These are phyloP conservation scores for Lagopus muta DNA, from an alignment of 2,113 vertebrate genomes.

Conservation along the genomic window DNA sequence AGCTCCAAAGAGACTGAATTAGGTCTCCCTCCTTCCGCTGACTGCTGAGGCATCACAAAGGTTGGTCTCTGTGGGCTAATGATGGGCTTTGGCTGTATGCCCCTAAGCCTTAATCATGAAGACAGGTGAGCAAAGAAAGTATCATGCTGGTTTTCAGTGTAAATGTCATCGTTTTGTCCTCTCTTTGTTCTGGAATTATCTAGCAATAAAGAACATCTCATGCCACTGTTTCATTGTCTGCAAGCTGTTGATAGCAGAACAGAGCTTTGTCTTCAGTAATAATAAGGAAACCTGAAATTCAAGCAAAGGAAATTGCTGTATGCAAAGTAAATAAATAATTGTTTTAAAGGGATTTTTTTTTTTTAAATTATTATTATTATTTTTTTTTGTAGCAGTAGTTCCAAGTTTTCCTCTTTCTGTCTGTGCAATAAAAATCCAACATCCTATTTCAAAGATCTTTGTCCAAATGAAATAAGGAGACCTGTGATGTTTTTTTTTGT, in stretches of 20 bases:
- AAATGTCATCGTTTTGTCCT: fast-evolving
- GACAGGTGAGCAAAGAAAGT: not conserved
- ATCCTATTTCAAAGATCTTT: not conserved
- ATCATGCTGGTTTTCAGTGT: not conserved
- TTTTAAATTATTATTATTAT: too few species aligned
- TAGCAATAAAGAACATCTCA: not conserved
- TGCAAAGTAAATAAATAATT: not conserved
- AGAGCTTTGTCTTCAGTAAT: not conserved
- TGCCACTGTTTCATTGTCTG: not conserved
- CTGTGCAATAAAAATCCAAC: not conserved
- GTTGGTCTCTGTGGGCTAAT: not conserved
- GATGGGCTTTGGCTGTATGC: not conserved
- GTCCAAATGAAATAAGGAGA: not conserved
- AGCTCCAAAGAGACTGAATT: not conserved
- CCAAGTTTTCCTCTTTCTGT: not conserved
- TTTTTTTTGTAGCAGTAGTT: not conserved
- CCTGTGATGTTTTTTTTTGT: not conserved
- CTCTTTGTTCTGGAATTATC: not conserved
- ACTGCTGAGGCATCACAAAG: not conserved
- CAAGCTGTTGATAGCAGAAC: not conserved
- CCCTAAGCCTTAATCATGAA: not conserved
- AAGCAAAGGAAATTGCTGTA: not conserved
- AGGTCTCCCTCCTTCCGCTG: not conserved
- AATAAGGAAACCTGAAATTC: conserved; percentile 4
- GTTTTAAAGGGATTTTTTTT: not conserved